Percentiles rank a stretch among this genome's conserved stretches.
Evolutionary conservation across 1,140 invertebrate genomes (phyloP).

Genomic region (Neotoxoptera formosana): DNA sequence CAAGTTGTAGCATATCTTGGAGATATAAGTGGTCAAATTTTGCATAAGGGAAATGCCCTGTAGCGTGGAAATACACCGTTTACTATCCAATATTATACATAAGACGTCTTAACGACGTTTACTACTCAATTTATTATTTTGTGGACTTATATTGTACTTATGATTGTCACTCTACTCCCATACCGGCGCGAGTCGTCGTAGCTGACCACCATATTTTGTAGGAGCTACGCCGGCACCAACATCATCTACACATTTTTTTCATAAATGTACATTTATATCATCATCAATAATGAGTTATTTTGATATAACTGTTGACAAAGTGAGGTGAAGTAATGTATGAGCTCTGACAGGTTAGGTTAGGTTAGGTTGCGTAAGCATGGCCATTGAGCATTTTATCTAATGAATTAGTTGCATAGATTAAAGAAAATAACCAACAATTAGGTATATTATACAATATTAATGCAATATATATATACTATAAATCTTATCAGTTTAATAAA

Average conservation of each 20-base stretch:
- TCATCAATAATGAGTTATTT: not conserved
- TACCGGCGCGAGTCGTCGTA: too few relatives aligned
- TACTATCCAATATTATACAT: too few relatives aligned
- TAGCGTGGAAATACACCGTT: constrained; percentile 9
- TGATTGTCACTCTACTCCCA: too few relatives aligned
- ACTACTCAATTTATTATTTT: too few relatives aligned
- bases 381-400: constrained; percentile 32
- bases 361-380: constrained; percentile 31
- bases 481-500: too few relatives aligned
- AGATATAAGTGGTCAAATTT: not conserved
- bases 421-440: too few relatives aligned
- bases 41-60: not conserved
- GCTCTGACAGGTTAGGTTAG: not conserved
- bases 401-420: not conserved
- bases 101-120: too few relatives aligned
- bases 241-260: not conserved
- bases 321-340: constrained; percentile 7
- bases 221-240: too few relatives aligned
- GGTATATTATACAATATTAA: too few relatives aligned
- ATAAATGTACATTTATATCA: not conserved
- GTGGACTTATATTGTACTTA: too few relatives aligned
- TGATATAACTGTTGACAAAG: not conserved
- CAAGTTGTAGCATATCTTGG: not conserved
- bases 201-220: too few relatives aligned
- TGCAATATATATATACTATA: too few relatives aligned